These are phyloP conservation scores for Piaya cayana DNA, from an alignment of 2,113 vertebrate species.

Conservation along the genomic window DNA sequence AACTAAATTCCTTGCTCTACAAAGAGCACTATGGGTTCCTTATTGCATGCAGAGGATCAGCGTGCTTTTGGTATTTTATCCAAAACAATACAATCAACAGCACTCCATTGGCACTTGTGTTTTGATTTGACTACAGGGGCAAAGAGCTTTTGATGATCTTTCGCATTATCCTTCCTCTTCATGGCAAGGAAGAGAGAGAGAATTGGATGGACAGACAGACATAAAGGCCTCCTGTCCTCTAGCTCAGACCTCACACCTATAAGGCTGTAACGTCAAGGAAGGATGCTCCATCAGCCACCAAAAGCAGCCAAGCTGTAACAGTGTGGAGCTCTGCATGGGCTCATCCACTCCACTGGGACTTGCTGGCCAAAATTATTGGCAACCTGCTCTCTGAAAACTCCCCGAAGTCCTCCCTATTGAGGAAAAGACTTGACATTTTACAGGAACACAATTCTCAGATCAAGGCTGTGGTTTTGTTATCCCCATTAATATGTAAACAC, in stretches of 20 bases:
- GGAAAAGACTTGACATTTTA: neutral
- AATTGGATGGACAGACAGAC: fast-evolving
- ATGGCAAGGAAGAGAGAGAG: neutral
- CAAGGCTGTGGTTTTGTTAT: neutral
- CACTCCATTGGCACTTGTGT: fast-evolving
- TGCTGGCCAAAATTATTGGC: neutral
- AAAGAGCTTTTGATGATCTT: neutral
- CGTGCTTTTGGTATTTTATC: neutral
- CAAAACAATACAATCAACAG: neutral
- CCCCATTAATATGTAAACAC: neutral
- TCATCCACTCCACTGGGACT: neutral
- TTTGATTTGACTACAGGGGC: neutral
- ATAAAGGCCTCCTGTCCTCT: neutral
- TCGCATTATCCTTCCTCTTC: fast-evolving
- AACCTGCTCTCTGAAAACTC: neutral
- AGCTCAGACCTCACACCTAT: neutral
- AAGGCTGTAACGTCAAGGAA: neutral
- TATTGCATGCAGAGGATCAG: neutral
- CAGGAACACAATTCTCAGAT: neutral
- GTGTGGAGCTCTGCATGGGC: neutral
- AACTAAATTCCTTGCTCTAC: neutral
- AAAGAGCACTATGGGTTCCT: neutral
- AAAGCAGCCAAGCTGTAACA: neutral
- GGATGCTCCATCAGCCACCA: neutral
- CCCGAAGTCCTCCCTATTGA: neutral